phyloP scores from a whole-genome alignment of 2,113 vertebrate species.

The Rynchops niger region DNA sequence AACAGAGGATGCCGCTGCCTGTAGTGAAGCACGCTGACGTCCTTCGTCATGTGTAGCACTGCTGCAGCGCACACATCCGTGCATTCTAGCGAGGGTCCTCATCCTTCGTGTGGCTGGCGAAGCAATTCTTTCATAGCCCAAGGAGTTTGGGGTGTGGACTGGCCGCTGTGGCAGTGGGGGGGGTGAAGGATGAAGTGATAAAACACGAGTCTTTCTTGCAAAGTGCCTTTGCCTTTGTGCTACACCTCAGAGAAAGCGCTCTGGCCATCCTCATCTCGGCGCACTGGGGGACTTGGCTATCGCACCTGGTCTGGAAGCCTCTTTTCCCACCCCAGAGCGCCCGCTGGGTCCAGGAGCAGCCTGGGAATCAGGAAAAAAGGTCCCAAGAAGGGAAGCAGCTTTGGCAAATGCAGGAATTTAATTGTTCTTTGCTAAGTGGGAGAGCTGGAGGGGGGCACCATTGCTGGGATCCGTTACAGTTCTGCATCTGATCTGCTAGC shows the following conservation, averaged over 20 bases:
- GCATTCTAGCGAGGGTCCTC: not conserved
- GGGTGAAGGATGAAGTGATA: not conserved
- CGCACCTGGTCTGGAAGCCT: not conserved
- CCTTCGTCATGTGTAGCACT: not conserved
- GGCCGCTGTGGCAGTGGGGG: accelerated
- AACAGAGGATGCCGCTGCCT: not conserved
- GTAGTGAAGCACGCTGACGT: accelerated
- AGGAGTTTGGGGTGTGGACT: not conserved
- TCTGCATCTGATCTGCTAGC: not conserved
- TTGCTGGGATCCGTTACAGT: not conserved
- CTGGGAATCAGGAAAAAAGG: not conserved
- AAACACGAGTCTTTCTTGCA: not conserved
- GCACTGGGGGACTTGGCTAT: not conserved
- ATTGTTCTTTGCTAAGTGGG: not conserved
- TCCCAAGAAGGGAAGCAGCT: not conserved
- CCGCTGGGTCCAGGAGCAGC: not conserved
- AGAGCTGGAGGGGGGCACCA: not conserved
- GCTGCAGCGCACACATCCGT: accelerated
- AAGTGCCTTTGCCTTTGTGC: not conserved
- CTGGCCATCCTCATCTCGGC: not conserved
- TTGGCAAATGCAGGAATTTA: not conserved
- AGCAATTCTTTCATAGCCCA: not conserved
- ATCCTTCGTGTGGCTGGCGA: not conserved
- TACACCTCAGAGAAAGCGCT: not conserved
- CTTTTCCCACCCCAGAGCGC: not conserved